Base-by-base conservation (phyloP, 2,113 vertebrate genomes). In the Poicephalus gulielmi region DNA sequence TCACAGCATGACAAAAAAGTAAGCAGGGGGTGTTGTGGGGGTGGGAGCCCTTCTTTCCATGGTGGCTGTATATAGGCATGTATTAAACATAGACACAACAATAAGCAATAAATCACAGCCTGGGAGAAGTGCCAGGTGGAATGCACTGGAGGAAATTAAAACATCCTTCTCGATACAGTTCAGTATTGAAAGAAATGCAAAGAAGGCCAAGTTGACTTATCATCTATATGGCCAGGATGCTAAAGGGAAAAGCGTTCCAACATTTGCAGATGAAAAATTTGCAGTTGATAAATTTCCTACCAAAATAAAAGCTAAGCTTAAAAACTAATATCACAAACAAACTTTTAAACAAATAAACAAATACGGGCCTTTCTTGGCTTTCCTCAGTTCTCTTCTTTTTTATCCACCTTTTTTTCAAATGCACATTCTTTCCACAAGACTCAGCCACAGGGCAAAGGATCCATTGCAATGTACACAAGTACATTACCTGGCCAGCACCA, bases 101-200 rank as follows among this genome's bases (percentile, higher is more conserved):
- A 93, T 73, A 96, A 96, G 92, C 95, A 95, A 97, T 96, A 97
- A 97, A 97, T 97, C 95, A 97, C 82, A 85, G 89, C n/a, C 88
- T 93, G 94, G 82, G 88, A 95, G 89, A 96, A 94, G 85, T 93
- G 92, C 92, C 97, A 97, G 86, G 84, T 87, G 67, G 91, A 96
- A 96, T 59, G 67, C 93, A 89, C 78, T 37, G 64, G 55, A 92
- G 94, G 96, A 97, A 97, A 97, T 97, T 90, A 96, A 97, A 97
- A 95, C 88, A 97, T 94, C 91, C 91, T 93, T 95, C 86, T 87
- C 27, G 60, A 96, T 96, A 93, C 33, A 90, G 84, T 66, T 93
- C n/a, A 47, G 77, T 80, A 86, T 81, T 95, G 87, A 92, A 95
- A 96, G 78, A 87, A 96, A 93, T 59, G 96, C 70, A 94, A 95